Base-by-base conservation (phyloP, 2,113 vertebrate genomes). In the Melanerpes formicivorus region DNA sequence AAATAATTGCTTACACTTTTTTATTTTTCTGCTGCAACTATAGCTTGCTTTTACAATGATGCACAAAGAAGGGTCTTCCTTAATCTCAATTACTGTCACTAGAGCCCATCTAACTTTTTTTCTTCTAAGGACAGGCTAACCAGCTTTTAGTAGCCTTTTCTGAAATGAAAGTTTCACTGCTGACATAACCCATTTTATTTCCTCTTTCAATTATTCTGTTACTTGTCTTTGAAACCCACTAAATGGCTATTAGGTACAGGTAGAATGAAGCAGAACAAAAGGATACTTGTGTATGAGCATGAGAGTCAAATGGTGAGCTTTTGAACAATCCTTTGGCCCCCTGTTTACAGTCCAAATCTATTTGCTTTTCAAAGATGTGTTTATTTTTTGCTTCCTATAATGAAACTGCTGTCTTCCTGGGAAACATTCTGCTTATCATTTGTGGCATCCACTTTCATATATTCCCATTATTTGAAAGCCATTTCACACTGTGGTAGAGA, bases 381-480 rank as follows among this genome's bases (percentile, higher is more conserved):
- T 84, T 91, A 64, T 44, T 90, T 87, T 83, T 34, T 29, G 3
- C 80, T 73, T 88, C 18, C 22, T 93, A 37, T 66, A 93, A 92
- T 81, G 82, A 95, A 94, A 84, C 40, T 40, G 32, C 55, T 88
- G 40, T 72, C 46, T 63, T 63, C 66, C 83, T 37, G 44, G 29
- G 74, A 70, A 91, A 52, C 42, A 15, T 32, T 88, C 75, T 86
- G 67, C 73, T 85, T 90, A 58, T 76, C 73, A 23, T 91, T 82
- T 72, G 73, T 93, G 62, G 66, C 52, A 84, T 63, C 15, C 63
- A 37, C 63, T 64, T 84, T 46, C n/a, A 66, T 56, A 18, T 46
- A 64, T 85, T 95, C 65, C 79, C 52, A 30, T 75, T 89, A 81
- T 64, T 74, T 91, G 93, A 90, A 95, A 96, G 54, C 58, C 88